A percentile compares a stretch with the other conserved stretches of the same genome.
Evolutionary conservation across 1,140 invertebrate species (phyloP).

Genomic region (Aphelinus certus): DNA sequence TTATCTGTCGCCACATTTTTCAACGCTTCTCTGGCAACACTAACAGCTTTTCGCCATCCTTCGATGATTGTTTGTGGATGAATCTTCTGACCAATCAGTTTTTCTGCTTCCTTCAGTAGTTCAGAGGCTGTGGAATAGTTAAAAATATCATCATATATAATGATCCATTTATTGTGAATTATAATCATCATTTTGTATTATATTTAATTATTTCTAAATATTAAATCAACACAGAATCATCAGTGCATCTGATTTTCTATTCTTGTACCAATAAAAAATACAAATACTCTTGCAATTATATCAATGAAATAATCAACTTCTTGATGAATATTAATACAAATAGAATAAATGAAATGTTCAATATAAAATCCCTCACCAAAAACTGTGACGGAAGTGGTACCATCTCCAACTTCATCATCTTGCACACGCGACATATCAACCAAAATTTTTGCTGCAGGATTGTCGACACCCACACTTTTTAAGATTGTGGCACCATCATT

Average conservation of each 20-base stretch:
- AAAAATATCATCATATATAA: background rate
- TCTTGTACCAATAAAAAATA: no score
- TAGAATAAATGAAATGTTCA: conserved; percentile 24
- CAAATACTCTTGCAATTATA: background rate
- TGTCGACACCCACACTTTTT: conserved; percentile 96
- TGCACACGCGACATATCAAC: conserved; percentile 99
- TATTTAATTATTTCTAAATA: background rate
- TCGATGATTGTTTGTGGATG: conserved; percentile 98
- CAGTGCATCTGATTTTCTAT: no score
- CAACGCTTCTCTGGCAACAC: conserved; percentile 85
- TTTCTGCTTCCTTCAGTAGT: conserved; percentile 94
- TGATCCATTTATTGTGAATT: no score
- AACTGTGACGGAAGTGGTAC: conserved; percentile 98
- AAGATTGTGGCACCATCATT: conserved; percentile 99
- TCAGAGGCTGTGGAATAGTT: conserved; percentile 80
- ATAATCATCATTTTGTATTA: conserved; percentile 4
- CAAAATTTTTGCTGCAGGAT: conserved; percentile 98
- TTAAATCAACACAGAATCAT: no score
- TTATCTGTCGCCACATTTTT: conserved; percentile 82
- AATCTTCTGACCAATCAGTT: conserved; percentile 91
- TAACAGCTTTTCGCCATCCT: conserved; percentile 91
- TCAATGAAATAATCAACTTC: background rate
- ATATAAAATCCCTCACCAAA: conserved; percentile 69
- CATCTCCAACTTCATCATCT: conserved; percentile 99
- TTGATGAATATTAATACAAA: background rate